A percentile compares a stretch with the other conserved stretches of the same genome.
These are phyloP conservation scores for Calephelis nemesis DNA, from an alignment of 1,140 invertebrate species.

Conservation along the genomic window DNA sequence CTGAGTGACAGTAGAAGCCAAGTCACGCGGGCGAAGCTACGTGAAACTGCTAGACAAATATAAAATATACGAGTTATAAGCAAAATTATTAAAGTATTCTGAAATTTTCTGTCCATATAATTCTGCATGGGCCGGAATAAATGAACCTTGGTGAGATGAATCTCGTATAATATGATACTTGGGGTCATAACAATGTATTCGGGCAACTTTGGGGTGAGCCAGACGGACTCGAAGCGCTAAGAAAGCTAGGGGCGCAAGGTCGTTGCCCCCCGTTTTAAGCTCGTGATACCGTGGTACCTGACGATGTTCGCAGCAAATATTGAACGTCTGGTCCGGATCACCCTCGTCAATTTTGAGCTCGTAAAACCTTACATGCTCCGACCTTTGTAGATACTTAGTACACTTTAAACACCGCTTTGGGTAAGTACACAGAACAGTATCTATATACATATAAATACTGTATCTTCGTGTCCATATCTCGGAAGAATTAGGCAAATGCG, in stretches of 20 bases:
- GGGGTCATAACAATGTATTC: constrained; percentile 38
- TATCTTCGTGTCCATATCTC: too few relatives aligned
- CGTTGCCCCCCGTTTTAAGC: constrained; percentile 46
- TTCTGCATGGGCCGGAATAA: neutral
- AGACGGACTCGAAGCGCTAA: constrained; percentile 42
- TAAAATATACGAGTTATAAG: neutral
- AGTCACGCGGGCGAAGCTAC: too few relatives aligned
- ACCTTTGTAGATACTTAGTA: neutral
- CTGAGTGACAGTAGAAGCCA: too few relatives aligned
- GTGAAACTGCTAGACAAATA: too few relatives aligned
- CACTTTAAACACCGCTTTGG: neutral
- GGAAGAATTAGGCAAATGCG: too few relatives aligned
- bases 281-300: constrained; percentile 44
- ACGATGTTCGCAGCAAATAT: constrained; percentile 16
- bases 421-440: neutral
- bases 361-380: neutral
- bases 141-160: constrained; percentile 14
- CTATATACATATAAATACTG: too few relatives aligned
- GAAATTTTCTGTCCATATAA: neutral
- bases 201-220: constrained; percentile 39
- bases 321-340: constrained; percentile 8
- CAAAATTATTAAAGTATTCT: neutral
- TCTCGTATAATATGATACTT: constrained; percentile 19
- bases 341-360: constrained; percentile 1
- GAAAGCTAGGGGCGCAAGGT: constrained; percentile 63